phyloP scores from a whole-genome alignment of 23 tunicate species.

The Oikopleura dioica region DNA sequence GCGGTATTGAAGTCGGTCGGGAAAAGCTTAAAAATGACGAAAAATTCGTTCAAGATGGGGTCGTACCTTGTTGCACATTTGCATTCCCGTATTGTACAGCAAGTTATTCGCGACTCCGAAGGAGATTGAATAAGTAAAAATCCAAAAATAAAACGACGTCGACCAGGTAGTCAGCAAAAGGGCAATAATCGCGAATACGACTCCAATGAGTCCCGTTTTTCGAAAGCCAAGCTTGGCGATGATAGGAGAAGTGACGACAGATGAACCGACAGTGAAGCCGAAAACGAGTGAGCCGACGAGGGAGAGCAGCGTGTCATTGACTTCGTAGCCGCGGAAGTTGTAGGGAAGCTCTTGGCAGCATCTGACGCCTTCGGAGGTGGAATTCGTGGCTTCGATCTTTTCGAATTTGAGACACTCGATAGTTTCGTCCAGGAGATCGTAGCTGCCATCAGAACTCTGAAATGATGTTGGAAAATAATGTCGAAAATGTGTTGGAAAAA shows the following conservation, averaged over 20 bases:
- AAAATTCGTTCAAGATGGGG: too few relatives aligned
- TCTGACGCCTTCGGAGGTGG: too few relatives aligned
- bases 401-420: too few relatives aligned
- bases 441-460: too few relatives aligned
- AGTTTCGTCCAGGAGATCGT: too few relatives aligned
- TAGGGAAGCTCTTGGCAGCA: too few relatives aligned
- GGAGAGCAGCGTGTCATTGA: neutral
- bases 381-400: too few relatives aligned
- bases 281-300: neutral
- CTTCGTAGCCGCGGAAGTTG: constrained; percentile 10
- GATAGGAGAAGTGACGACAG: neutral
- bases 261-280: constrained; percentile 1
- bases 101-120: neutral
- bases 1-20: constrained; percentile 10
- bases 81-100: constrained; percentile 12
- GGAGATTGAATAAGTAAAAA: neutral
- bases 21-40: too few relatives aligned
- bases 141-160: neutral
- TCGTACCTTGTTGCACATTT: constrained; percentile 6
- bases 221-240: neutral
- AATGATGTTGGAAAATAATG: too few relatives aligned
- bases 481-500: too few relatives aligned
- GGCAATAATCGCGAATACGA: neutral
- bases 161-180: neutral
- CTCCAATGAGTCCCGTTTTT: constrained; percentile 2